Evolutionary conservation across 1,140 invertebrate species (phyloP).

Genomic region (Aradophagus sp.): DNA sequence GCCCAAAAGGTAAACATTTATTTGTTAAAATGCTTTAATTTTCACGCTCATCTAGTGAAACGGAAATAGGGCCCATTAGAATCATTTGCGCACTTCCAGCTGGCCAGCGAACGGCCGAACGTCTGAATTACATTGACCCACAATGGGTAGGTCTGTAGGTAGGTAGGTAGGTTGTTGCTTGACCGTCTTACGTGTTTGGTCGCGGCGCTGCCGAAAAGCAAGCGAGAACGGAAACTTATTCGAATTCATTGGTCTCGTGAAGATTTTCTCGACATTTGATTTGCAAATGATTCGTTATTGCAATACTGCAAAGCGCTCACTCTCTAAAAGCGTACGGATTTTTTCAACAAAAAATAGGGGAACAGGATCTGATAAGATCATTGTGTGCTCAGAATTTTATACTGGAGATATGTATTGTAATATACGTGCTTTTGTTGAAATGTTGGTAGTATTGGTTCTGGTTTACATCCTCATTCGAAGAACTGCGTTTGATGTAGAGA

Average conservation of each 20-base stretch:
- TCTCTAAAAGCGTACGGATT: constrained; percentile 1
- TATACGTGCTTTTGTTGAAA: too few species aligned
- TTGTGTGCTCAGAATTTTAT: too few species aligned
- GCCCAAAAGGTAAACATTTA: too few species aligned
- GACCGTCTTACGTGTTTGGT: constrained; percentile 60
- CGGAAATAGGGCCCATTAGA: constrained; percentile 36
- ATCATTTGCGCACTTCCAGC: constrained; percentile 48
- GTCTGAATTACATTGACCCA: constrained; percentile 73
- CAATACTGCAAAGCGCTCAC: constrained; percentile 6
- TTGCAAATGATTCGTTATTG: constrained; percentile 11
- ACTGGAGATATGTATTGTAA: too few species aligned
- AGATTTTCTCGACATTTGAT: constrained; percentile 19
- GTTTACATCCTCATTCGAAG: too few species aligned
- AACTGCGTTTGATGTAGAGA: too few species aligned
- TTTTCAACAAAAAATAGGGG: too few species aligned
- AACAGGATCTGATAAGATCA: too few species aligned
- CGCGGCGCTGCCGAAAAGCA: constrained; percentile 56
- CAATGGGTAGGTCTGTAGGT: constrained; percentile 62
- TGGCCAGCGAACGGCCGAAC: constrained; percentile 50
- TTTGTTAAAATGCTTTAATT: too few species aligned
- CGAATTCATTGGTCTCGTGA: constrained; percentile 4
- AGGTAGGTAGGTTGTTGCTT: constrained; percentile 57
- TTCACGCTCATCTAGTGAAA: constrained; percentile 20
- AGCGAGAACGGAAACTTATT: constrained; percentile 28
- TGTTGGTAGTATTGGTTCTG: too few species aligned